A percentile compares a stretch with the other conserved stretches of the same genome.
Conservation (phyloP, 2,113 vertebrate genomes). For the Corythornis madagascariensis region DNA sequence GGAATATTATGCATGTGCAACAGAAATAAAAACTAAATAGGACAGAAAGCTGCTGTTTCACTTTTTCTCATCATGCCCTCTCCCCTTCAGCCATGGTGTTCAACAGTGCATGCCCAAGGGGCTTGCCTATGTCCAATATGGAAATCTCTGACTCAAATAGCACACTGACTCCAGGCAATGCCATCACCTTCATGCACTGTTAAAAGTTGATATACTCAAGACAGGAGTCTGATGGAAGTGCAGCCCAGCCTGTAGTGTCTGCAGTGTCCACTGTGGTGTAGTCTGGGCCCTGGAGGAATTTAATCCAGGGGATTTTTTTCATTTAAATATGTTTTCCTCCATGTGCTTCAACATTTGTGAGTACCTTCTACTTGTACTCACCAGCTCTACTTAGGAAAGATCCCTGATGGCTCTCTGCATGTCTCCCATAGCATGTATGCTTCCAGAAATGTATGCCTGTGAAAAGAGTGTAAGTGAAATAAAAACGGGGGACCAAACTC, state of each 20-base stretch:
- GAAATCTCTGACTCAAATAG: background rate
- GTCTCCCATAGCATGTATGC: background rate
- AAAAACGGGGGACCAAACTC: background rate
- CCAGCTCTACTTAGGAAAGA: background rate
- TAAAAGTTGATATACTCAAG: background rate
- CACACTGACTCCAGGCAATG: background rate
- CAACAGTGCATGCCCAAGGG: fast-evolving
- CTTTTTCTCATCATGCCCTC: background rate
- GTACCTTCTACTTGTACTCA: background rate
- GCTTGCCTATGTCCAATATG: fast-evolving
- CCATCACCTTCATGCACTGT: fast-evolving
- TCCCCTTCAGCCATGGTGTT: background rate
- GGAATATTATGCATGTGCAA: background rate
- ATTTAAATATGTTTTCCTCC: background rate
- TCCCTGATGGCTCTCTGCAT: fast-evolving
- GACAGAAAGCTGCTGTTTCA: background rate
- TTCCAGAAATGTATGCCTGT: background rate
- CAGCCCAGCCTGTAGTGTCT: background rate
- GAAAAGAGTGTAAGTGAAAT: background rate
- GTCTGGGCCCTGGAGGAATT: background rate
- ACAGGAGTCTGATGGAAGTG: background rate
- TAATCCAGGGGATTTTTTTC: background rate
- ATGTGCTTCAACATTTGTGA: background rate
- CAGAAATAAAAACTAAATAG: background rate
- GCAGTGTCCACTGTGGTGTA: background rate